phyloP scores from a whole-genome alignment of 2,888 invertebrate genomes.

The Drosophila ustulata region DNA sequence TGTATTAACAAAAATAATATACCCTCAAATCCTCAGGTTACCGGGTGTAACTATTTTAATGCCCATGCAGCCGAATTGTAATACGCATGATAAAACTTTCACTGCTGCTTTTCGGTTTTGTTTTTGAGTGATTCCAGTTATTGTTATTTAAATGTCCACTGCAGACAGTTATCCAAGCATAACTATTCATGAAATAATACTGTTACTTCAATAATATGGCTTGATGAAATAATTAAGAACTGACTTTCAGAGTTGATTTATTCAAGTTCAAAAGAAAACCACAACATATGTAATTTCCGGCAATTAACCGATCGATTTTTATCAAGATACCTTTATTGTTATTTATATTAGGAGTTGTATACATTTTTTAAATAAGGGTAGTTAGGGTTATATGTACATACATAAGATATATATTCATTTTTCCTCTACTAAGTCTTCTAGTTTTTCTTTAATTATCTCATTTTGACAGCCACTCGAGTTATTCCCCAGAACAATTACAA shows the following conservation, averaged over 20 bases:
- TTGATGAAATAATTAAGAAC: slow-evolving; percentile 45
- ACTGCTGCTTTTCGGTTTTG: slow-evolving; percentile 57
- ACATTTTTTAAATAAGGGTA: slow-evolving; percentile 10
- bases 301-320: slow-evolving; percentile 12
- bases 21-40: background rate
- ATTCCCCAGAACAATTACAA: slow-evolving; percentile 83
- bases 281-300: slow-evolving; percentile 11
- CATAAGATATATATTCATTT: slow-evolving; percentile 72
- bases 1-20: background rate
- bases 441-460: slow-evolving; percentile 71
- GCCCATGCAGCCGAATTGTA: slow-evolving; percentile 51
- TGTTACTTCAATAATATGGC: slow-evolving; percentile 34
- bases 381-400: slow-evolving; percentile 12
- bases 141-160: slow-evolving; percentile 62
- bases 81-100: slow-evolving; percentile 64
- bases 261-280: slow-evolving; percentile 14
- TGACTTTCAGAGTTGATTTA: slow-evolving; percentile 35
- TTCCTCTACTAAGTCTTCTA: slow-evolving; percentile 79
- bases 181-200: slow-evolving; percentile 51
- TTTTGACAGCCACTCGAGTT: slow-evolving; percentile 77
- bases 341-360: slow-evolving; percentile 12
- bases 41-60: slow-evolving; percentile 46
- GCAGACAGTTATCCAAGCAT: slow-evolving; percentile 55
- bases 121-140: slow-evolving; percentile 50
- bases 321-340: slow-evolving; percentile 6